Evolutionary conservation across 2,113 vertebrate species (phyloP).

Genomic region (Lasiurus borealis): DNA sequence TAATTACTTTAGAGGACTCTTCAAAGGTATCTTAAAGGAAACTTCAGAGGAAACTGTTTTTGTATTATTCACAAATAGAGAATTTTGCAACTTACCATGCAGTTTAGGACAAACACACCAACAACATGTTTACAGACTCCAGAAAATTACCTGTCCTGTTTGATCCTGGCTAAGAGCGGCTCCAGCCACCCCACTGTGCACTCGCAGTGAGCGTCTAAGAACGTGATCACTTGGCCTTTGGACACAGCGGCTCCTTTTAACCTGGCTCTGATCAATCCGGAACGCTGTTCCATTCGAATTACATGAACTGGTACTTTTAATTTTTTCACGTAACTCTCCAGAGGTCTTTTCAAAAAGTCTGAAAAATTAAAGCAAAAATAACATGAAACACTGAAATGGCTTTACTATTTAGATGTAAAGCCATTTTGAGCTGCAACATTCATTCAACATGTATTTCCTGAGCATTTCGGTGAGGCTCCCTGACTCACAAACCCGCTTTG

Average conservation of each 20-base stretch:
- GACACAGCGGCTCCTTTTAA: slow-evolving; percentile 97
- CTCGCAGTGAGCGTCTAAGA: slow-evolving; percentile 98
- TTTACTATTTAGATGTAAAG: not conserved
- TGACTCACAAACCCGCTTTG: not conserved
- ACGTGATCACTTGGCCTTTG: slow-evolving; percentile 98
- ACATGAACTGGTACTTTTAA: slow-evolving; percentile 95
- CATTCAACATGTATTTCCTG: not conserved
- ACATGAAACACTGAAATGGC: slow-evolving; percentile 2
- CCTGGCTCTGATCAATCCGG: slow-evolving; percentile 97
- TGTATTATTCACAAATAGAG: slow-evolving; percentile 49
- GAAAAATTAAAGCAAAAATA: slow-evolving; percentile 73
- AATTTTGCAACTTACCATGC: not conserved
- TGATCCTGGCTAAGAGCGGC: slow-evolving; percentile 96
- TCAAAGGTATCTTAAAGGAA: slow-evolving; percentile 41
- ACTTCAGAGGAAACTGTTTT: slow-evolving; percentile 44
- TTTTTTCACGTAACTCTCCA: slow-evolving; percentile 96
- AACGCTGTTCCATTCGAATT: slow-evolving; percentile 98
- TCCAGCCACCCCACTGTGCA: slow-evolving; percentile 98
- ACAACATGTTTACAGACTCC: slow-evolving; percentile 12
- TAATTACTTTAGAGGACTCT: not conserved
- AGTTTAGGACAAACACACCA: slow-evolving; percentile 32
- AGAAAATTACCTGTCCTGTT: slow-evolving; percentile 93
- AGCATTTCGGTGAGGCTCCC: not conserved
- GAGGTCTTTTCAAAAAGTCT: slow-evolving; percentile 97
- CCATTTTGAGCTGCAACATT: not conserved